Evolutionary conservation across 30 jellyfish, hydroid and myxozoan species (phyloP), one percentile per base, ranked within the genome.

Genomic region (Hydra vulgaris): DNA sequence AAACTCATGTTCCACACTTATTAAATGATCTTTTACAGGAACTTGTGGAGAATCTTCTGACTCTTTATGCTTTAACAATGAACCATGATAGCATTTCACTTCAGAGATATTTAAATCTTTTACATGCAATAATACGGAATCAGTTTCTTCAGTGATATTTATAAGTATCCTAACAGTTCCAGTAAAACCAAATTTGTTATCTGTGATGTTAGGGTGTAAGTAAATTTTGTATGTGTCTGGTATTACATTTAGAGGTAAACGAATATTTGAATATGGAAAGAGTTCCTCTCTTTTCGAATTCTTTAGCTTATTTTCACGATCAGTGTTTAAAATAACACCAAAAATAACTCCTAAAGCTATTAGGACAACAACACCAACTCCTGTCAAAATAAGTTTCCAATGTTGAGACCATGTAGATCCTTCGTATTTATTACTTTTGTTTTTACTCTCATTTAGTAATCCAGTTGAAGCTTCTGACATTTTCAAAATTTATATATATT

Each of bases 131-230:
- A 81, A 66, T 8, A 92, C 90, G 71, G 73, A 74, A 17, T 72
- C 80, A 79, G 98, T 83, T 0, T 89, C 85, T 55, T 83, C 84
- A 18, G 26, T 21, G 40, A 89, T 89, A 17, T 82, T 78, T 0
- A 92, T 67, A 53, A 86, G 70, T 23, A 92, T 92, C 22, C 94
- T 76, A 7, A 89, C 92, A 53, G 86, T 21, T 5, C 98, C 98
- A 71, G 87, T 21, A 21, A 87, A 80, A 8, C 87, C 81, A 70
- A 80, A 80, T 7, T 73, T 77, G 77, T 80, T 80, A 1, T 91
- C 84, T 71, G 98, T 92, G 68, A 92, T 74, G 72, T 92, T 92
- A 61, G 98, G 98, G 73, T 92, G 98, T 76, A 92, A 56, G 82
- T 73, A 87, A 1, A 92, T 66, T 15, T 88, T 69, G 54, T 92